Base-by-base conservation (phyloP, 2,797 vertebrate species). In the Esox masquinongy region DNA sequence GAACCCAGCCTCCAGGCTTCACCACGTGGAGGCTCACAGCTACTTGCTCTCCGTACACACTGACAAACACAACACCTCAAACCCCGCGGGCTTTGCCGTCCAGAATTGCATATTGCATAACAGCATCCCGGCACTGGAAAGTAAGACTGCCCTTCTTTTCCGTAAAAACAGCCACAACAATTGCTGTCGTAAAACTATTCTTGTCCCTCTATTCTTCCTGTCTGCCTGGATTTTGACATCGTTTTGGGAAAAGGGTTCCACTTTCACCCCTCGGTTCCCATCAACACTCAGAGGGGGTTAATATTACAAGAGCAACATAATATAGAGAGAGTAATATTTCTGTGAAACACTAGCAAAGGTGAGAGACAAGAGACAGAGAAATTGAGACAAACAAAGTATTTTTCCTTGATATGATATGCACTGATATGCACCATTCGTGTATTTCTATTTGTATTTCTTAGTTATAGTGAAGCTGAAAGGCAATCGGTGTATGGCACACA, bases 71-170 rank as follows among this genome's bases (percentile, higher is more conserved):
- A 49, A 11, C n/a, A 15, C n/a, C 9, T 68, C 53, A 9, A 56
- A 14, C 8, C 29, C 50, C 29, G 7, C 19, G 61, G 12, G 64
- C 74, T 79, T 81, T 73, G 50, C 74, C 74, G 14, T n/a, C 22
- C 17, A n/a, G 29, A 0, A 39, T 8, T 39, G 36, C 36, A 39
- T 79, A 68, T 83, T 84, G 78, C 64, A 59, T 78, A 77, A 84
- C 64, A 36, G 36, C 64, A 77, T 84, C 76, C 71, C 74, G 76
- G 73, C 63, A 82, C 29, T 72, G n/a, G 43, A 72, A 78, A 72
- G 67, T 36, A 17, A 68, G 31, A n/a, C 74, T 17, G 26, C 8
- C 26, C 26, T 4, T 31, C 66, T 47, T 63, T 1, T 6, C 64
- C 70, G 69, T 50, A 11, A 16, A 72, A 79, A 64, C 50, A 34